phyloP scores from a whole-genome alignment of 2,113 vertebrate species.

The Upupa epops region DNA sequence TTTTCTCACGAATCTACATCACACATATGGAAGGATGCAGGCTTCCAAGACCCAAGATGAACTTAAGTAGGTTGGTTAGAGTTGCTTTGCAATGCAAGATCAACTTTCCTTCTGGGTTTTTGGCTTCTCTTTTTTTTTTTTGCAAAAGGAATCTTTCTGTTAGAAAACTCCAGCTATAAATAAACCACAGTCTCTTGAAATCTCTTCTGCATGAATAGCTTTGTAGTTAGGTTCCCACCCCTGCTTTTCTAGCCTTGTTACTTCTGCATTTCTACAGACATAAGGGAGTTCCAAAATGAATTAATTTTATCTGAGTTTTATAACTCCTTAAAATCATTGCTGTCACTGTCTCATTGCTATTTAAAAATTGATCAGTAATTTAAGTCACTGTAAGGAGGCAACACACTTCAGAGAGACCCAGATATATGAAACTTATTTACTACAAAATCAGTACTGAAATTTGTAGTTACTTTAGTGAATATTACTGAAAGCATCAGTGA shows the following conservation, averaged over 20 bases:
- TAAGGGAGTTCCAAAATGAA: not conserved
- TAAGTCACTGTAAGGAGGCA: not conserved
- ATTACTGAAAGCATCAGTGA: not conserved
- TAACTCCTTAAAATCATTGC: not conserved
- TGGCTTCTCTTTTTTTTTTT: not conserved
- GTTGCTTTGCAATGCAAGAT: slow-evolving; percentile 7
- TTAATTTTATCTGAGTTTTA: not conserved
- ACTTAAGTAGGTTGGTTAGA: not conserved
- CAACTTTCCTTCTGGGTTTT: not conserved
- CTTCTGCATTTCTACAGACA: not conserved
- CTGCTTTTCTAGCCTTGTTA: not conserved
- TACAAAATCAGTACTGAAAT: not conserved
- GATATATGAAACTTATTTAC: not conserved
- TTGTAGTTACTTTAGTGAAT: not conserved
- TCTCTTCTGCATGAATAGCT: not conserved
- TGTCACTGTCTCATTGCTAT: not conserved
- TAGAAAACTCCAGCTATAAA: not conserved
- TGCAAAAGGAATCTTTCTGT: not conserved
- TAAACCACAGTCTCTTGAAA: not conserved
- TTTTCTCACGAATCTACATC: not conserved
- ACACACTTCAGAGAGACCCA: not conserved
- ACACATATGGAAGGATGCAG: not conserved
- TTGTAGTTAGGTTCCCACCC: not conserved
- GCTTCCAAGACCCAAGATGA: not conserved
- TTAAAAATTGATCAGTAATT: not conserved